Conservation (phyloP, 2,888 invertebrate genomes). For the Acanthococcus lagerstroemiae region DNA sequence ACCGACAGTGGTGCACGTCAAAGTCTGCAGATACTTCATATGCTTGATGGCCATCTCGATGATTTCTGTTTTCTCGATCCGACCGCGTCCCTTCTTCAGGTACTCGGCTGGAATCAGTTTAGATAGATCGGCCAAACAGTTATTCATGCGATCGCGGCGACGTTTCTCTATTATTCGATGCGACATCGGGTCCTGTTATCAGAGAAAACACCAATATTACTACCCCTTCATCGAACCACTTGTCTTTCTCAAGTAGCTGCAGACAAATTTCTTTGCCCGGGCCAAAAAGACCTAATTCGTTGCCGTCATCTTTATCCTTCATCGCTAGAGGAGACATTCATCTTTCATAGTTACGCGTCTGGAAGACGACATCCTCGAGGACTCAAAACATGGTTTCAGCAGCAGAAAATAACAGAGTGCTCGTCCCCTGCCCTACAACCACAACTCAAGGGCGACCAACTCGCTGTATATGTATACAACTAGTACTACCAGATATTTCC, state of each 20-base stretch:
- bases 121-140: conserved; percentile 86
- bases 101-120: conserved; percentile 86
- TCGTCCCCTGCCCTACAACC: too few relatives aligned
- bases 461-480: too few relatives aligned
- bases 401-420: too few relatives aligned
- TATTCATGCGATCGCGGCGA: conserved; percentile 92
- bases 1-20: not conserved
- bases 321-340: too few relatives aligned
- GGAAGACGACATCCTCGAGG: too few relatives aligned
- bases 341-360: too few relatives aligned
- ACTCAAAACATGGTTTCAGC: too few relatives aligned
- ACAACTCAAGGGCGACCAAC: too few relatives aligned
- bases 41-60: conserved; percentile 96
- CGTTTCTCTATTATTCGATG: conserved; percentile 95
- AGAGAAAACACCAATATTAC: not conserved
- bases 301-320: not conserved
- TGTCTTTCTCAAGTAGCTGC: too few relatives aligned
- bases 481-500: too few relatives aligned
- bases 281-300: not conserved
- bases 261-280: not conserved
- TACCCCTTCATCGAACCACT: too few relatives aligned
- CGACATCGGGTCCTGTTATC: conserved; percentile 88
- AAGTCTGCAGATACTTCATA: conserved; percentile 69
- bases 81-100: conserved; percentile 85
- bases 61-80: conserved; percentile 95